A percentile compares a stretch with the other conserved stretches of the same genome.
Conservation (phyloP, 2,113 vertebrate species). For the human region GRCh38 chr9:27132001-27132500, state of each 20-base stretch:
- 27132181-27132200: too few species aligned
- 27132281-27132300: too few species aligned
- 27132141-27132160: too few species aligned
- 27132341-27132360: neutral
- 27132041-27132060: neutral
- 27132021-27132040: neutral
- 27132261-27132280: too few species aligned
- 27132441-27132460: neutral
- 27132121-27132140: too few species aligned
- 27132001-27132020: neutral
- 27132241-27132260: too few species aligned
- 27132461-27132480: neutral
- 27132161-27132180: too few species aligned
- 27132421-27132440: neutral
- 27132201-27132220: too few species aligned
- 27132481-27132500: neutral
- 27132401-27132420: neutral
- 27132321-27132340: too few species aligned
- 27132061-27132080: constrained; percentile 2
- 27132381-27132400: constrained; percentile 9
- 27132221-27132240: too few species aligned
- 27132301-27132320: too few species aligned
- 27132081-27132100: neutral
- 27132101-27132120: too few species aligned
- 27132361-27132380: constrained; percentile 14